Base-by-base conservation (phyloP, 92 coral and sea anemone genomes). In the Epizoanthus illoricatus region DNA sequence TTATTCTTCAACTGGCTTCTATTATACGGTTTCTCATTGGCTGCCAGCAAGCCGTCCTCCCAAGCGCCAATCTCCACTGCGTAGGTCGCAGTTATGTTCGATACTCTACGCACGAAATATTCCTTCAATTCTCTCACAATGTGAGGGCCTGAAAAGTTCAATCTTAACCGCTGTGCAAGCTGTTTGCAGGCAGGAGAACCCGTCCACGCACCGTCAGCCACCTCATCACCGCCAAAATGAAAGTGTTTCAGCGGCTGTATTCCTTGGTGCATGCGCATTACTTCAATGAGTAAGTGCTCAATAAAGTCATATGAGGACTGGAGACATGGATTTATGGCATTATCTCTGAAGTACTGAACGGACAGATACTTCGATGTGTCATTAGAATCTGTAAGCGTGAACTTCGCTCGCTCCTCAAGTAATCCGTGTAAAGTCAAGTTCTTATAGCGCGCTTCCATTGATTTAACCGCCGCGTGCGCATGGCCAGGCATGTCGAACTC, bases 221-320 rank as follows among this genome's bases (percentile, higher is more conserved):
- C 97, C 28, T 94, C 98, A 39, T 94, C 98, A 1, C 98, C 98
- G 18, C 98, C 98, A 80, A 94, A 86, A 71, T 94, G 98, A 66
- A 90, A 90, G 17, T 76, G 61, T 65, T 76, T 69, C 49, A 94
- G 90, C 5, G 94, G 94, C 15, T 89, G 92, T 18, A 88, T 74
- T 18, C 76, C 89, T 17, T 81, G 57, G 78, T 94, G 97, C 73
- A 94, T 40, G 12, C 60, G 79, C 20, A 80, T 86, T 3, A 90
- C 74, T 63, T 80, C 86, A 21, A 70, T 55, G 49, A 90, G 79
- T 8, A 90, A 39, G 21, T 71, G 76, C 41, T 88, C 88, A 17
- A 91, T 78, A 52, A 93, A 91, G 15, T 75, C 65, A 73, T 91
- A 93, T 0, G 98, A 75, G 66, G 98, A 81, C 36, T 89, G 83